Conservation (phyloP, 2,797 vertebrate species). For the Mionectes olivaceus region DNA sequence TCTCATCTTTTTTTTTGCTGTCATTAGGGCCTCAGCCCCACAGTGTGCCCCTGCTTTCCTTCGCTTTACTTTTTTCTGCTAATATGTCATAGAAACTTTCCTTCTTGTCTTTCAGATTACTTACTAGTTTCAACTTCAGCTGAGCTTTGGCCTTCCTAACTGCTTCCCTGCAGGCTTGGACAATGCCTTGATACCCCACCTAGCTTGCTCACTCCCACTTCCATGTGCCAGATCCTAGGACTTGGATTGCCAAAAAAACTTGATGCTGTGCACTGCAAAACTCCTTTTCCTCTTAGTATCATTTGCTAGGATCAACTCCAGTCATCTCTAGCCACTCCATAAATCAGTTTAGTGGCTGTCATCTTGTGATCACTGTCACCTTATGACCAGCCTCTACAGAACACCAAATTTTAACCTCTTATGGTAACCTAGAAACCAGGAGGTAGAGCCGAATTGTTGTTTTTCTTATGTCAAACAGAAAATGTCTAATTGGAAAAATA, state of each 20-base stretch:
- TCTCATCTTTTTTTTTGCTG: background rate
- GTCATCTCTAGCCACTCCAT: background rate
- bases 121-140: background rate
- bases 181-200: background rate
- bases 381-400: background rate
- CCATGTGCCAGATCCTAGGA: background rate
- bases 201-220: background rate
- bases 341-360: background rate
- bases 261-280: background rate
- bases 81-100: background rate
- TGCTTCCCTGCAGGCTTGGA: background rate
- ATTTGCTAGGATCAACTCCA: background rate
- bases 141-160: constrained; percentile 29
- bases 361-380: background rate
- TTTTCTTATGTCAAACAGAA: background rate
- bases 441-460: background rate
- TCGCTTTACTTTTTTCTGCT: background rate
- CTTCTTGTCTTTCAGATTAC: background rate
- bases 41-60: background rate
- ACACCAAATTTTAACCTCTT: background rate
- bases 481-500: background rate
- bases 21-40: background rate
- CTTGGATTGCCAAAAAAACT: background rate
- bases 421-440: background rate
- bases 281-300: background rate